These are phyloP conservation scores for Enchytraeus crypticus DNA, from an alignment of 2,888 invertebrate genomes.

Conservation along the genomic window DNA sequence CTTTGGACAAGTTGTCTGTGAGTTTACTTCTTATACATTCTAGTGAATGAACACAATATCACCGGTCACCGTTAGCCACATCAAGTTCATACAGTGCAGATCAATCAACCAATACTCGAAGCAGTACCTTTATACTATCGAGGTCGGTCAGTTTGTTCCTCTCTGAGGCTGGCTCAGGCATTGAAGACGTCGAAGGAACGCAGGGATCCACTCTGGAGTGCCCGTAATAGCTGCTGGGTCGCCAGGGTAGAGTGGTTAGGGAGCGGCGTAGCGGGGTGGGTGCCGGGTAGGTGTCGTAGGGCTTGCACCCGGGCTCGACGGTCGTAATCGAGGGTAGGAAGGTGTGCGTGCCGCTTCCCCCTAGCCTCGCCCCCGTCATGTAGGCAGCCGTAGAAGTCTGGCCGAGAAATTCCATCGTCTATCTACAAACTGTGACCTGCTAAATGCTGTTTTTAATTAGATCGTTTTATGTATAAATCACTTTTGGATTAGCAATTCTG, in stretches of 20 bases:
- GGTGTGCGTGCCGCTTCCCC: slow-evolving; percentile 40
- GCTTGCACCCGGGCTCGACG: slow-evolving; percentile 54
- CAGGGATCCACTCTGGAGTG: slow-evolving; percentile 42
- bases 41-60: no score
- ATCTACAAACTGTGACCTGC: no score
- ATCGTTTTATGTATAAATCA: no score
- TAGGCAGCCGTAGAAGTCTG: slow-evolving; percentile 48
- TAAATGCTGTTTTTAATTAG: no score
- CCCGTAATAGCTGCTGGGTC: slow-evolving; percentile 46
- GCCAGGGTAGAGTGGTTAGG: slow-evolving; percentile 46
- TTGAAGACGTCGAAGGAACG: slow-evolving; percentile 35
- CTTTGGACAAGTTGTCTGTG: no score
- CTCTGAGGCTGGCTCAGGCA: slow-evolving; percentile 41
- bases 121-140: slow-evolving; percentile 44
- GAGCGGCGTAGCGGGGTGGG: slow-evolving; percentile 43
- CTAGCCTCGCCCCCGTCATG: slow-evolving; percentile 44
- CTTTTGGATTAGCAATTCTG: no score
- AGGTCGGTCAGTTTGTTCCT: slow-evolving; percentile 40
- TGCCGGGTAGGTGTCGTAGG: slow-evolving; percentile 41
- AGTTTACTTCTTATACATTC: no score
- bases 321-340: slow-evolving; percentile 63
- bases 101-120: no score
- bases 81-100: no score
- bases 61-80: no score
- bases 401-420: slow-evolving; percentile 47